Evolutionary conservation across 2,113 vertebrate genomes (phyloP).

Genomic region (Hippocampus abdominalis): DNA sequence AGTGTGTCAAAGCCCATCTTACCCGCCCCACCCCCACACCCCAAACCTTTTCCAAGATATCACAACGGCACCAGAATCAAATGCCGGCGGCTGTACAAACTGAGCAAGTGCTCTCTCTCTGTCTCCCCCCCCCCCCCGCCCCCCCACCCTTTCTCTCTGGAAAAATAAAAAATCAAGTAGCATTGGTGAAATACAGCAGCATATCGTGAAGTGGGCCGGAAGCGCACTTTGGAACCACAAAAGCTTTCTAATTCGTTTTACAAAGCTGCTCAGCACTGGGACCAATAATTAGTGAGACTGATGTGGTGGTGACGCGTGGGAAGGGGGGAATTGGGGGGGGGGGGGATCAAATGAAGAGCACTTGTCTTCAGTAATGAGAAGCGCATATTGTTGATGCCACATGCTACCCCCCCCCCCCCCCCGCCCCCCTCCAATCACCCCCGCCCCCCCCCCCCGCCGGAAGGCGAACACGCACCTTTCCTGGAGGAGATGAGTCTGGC

Average conservation of each 20-base stretch:
- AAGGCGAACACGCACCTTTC: constrained; percentile 76
- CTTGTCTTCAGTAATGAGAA: constrained; percentile 24
- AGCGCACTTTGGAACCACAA: constrained; percentile 61
- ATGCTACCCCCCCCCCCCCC: constrained; percentile 4
- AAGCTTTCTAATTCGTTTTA: constrained; percentile 68
- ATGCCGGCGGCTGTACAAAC: background rate
- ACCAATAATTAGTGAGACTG: constrained; percentile 48
- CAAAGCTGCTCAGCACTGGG: constrained; percentile 46
- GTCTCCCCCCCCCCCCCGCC: too few relatives aligned
- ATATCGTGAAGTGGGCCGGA: constrained; percentile 38
- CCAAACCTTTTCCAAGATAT: background rate
- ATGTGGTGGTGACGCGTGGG: constrained; percentile 21
- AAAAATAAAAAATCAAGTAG: background rate
- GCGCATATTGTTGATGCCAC: constrained; percentile 9
- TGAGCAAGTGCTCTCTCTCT: background rate
- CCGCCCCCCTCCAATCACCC: background rate
- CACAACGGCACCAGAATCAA: background rate
- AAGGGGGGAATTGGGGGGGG: background rate
- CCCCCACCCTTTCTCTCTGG: too few relatives aligned
- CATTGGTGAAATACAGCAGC: constrained; percentile 8
- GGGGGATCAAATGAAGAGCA: constrained; percentile 11
- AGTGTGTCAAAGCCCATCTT: background rate
- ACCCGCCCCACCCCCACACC: background rate
- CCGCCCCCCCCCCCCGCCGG: background rate
- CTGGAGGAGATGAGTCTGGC: constrained; percentile 83